phyloP scores from a whole-genome alignment of 2,113 vertebrate genomes.

The Crotophaga sulcirostris region DNA sequence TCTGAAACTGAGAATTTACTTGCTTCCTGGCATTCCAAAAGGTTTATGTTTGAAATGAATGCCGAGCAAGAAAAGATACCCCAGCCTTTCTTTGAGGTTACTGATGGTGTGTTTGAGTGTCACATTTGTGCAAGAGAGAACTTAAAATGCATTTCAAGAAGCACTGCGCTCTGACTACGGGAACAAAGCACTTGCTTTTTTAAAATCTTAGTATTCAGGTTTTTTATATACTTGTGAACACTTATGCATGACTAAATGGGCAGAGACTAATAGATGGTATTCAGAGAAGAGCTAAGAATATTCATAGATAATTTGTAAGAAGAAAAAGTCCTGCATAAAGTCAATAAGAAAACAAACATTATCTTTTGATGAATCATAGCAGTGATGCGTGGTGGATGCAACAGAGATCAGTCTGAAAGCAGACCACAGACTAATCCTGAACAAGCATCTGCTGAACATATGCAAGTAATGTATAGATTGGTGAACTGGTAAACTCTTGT shows the following conservation, averaged over 20 bases:
- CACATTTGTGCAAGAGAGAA: neutral
- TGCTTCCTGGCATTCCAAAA: neutral
- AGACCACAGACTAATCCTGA: neutral
- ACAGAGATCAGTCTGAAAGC: neutral
- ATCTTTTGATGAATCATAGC: neutral
- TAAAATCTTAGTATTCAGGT: neutral
- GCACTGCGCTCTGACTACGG: neutral
- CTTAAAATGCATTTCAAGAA: neutral
- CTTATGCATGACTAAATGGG: neutral
- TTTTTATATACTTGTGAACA: neutral
- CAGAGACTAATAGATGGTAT: neutral
- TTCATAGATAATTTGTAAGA: neutral
- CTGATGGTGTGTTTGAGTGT: neutral
- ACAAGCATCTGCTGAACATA: neutral
- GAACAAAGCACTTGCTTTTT: neutral
- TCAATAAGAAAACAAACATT: neutral
- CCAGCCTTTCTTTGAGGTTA: neutral
- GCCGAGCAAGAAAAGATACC: neutral
- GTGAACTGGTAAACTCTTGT: neutral
- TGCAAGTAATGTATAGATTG: neutral
- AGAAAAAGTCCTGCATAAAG: neutral
- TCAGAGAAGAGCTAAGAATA: neutral
- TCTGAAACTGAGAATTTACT: neutral
- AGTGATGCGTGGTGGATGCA: neutral
- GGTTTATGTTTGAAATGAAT: neutral